Conservation (phyloP, 64 coral and sea anemone species). For the Pachyseris speciosa region DNA sequence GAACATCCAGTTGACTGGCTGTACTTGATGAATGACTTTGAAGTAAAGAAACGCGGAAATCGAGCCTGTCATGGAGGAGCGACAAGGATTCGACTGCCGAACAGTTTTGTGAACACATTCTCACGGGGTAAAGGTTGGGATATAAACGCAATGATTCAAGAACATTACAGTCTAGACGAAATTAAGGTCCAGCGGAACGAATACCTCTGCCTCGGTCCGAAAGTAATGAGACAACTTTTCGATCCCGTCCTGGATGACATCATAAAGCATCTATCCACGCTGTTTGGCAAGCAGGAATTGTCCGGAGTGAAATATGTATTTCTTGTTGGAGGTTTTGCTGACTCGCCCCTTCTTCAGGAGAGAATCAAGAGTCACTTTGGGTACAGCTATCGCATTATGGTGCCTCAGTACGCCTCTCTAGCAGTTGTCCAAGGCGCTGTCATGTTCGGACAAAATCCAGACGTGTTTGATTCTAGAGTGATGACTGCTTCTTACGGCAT, state of each 20-base stretch:
- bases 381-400: neutral
- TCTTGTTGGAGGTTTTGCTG: slow-evolving; percentile 54
- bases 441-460: neutral
- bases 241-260: slow-evolving; percentile 16
- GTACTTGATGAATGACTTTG: slow-evolving; percentile 46
- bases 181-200: neutral
- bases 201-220: neutral
- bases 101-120: neutral
- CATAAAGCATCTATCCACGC: neutral
- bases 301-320: neutral
- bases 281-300: neutral
- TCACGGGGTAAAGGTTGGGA: neutral
- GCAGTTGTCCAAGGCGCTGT: slow-evolving; percentile 41
- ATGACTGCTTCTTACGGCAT: slow-evolving; percentile 11
- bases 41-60: slow-evolving; percentile 34
- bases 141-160: neutral
- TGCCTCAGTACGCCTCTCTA: neutral
- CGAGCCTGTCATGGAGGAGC: neutral
- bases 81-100: slow-evolving; percentile 2
- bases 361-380: neutral
- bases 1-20: slow-evolving; percentile 4
- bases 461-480: slow-evolving; percentile 16
- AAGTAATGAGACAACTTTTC: neutral
- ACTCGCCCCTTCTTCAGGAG: neutral
- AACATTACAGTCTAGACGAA: neutral